Percentiles rank a stretch among this genome's conserved stretches.
phyloP scores from a whole-genome alignment of 2,888 invertebrate genomes.

The Pyralis farinalis region DNA sequence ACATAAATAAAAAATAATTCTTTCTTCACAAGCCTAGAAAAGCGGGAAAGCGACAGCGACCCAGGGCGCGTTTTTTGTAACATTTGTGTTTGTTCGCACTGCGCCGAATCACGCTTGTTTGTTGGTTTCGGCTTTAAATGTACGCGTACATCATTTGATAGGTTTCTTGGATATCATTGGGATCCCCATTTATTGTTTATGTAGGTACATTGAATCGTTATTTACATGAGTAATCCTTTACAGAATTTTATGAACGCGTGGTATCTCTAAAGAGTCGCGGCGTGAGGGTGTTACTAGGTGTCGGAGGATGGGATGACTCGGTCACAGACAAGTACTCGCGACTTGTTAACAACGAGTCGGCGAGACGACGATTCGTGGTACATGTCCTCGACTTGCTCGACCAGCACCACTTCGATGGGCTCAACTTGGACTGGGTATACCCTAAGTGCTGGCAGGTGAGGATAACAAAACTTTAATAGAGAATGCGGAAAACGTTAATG shows the following conservation, averaged over 20 bases:
- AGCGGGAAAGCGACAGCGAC: too few relatives aligned
- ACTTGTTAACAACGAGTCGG: constrained; percentile 86
- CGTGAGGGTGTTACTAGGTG: constrained; percentile 90
- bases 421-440: constrained; percentile 97
- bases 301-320: constrained; percentile 98
- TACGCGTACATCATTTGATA: too few relatives aligned
- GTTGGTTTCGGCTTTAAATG: too few relatives aligned
- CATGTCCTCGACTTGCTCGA: constrained; percentile 90
- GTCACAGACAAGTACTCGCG: constrained; percentile 94
- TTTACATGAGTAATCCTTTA: too few relatives aligned
- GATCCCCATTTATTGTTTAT: too few relatives aligned
- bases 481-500: not conserved
- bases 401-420: constrained; percentile 91
- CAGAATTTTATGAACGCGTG: constrained; percentile 93
- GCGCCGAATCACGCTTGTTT: too few relatives aligned
- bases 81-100: too few relatives aligned
- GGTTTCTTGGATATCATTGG: too few relatives aligned
- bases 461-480: not conserved
- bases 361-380: constrained; percentile 86
- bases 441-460: constrained; percentile 94
- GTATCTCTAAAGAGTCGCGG: constrained; percentile 86
- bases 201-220: too few relatives aligned
- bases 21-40: too few relatives aligned
- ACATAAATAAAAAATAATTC: too few relatives aligned
- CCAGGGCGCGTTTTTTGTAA: too few relatives aligned